Conservation (phyloP, 2,888 invertebrate species). For the Pristionchus maxplancki region DNA sequence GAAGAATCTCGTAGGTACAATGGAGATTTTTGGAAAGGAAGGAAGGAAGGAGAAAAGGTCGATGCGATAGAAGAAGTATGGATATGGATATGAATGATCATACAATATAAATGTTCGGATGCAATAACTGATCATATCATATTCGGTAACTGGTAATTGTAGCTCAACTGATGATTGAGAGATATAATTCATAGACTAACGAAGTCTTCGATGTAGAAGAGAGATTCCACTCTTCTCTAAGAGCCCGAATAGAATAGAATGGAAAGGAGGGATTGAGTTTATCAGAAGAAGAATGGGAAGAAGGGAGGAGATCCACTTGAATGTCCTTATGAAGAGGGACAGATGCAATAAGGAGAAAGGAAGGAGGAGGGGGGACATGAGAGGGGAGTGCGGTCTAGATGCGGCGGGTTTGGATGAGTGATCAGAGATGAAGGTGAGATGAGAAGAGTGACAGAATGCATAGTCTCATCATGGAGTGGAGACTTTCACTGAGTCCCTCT, state of each 20-base stretch:
- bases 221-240: background rate
- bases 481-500: background rate
- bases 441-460: background rate
- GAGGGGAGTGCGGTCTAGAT: background rate
- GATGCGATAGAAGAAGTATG: background rate
- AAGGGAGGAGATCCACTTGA: background rate
- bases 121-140: background rate
- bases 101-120: no score
- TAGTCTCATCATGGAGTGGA: background rate
- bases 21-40: background rate
- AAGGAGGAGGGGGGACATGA: background rate
- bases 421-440: slow-evolving; percentile 20
- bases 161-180: background rate
- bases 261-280: background rate
- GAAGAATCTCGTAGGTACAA: slow-evolving; percentile 1
- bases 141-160: background rate
- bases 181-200: background rate
- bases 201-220: background rate
- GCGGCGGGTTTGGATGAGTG: background rate
- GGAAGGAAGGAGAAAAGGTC: background rate
- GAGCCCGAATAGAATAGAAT: background rate
- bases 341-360: slow-evolving; percentile 5
- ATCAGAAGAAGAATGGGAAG: slow-evolving; percentile 23
- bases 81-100: no score
- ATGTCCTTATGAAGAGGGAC: slow-evolving; percentile 23